Base-by-base conservation (phyloP, 2,797 vertebrate genomes). In the Microhierax caerulescens region DNA sequence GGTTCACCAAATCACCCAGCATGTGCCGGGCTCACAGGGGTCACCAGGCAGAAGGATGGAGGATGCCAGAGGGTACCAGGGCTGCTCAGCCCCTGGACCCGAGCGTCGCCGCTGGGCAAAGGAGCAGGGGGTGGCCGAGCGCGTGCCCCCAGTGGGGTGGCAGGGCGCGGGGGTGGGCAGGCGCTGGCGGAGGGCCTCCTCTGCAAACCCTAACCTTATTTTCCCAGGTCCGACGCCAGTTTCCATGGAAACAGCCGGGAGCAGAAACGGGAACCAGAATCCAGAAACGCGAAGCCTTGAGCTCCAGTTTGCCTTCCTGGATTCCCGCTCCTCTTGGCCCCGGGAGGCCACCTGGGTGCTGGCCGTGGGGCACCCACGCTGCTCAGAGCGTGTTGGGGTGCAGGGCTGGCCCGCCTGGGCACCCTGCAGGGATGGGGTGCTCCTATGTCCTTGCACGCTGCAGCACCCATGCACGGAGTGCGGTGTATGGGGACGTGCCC, bases 201-300 rank as follows among this genome's bases (percentile, higher is more conserved):
- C 91, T 90, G 95, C 96, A 97, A 97, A 93, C 96, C 95, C 97
- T 97, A 97, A 97, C 97, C 97, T 97, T 97, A 97, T 97, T 97
- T 97, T 97, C 97, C 96, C 96, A 97, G 97, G 97, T 97, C 97
- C 96, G 94, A 96, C 96, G 96, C 97, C 97, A 97, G 97, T 97
- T 97, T 97, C 97, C 96, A 97, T 97, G 97, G 97, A 97, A 97
- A 97, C 96, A 96, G 95, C 97, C 96, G 59, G 97, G 97, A 97
- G 97, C 96, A 97, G 96, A 96, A 97, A 96, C 25, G 92, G 97
- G 97, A 97, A 97, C 96, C 93, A 96, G 97, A 97, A 97, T 97
- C 97, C 96, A 97, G 97, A 96, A 97, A 96, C 12, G 94, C 92
- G 67, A 91, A 97, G 96, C 96, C 95, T 96, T 39, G 57, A 93